Percentiles rank a stretch among this genome's conserved stretches.
These are phyloP conservation scores for Hecatera dysodea DNA, from an alignment of 2,888 invertebrate genomes.

Conservation along the genomic window DNA sequence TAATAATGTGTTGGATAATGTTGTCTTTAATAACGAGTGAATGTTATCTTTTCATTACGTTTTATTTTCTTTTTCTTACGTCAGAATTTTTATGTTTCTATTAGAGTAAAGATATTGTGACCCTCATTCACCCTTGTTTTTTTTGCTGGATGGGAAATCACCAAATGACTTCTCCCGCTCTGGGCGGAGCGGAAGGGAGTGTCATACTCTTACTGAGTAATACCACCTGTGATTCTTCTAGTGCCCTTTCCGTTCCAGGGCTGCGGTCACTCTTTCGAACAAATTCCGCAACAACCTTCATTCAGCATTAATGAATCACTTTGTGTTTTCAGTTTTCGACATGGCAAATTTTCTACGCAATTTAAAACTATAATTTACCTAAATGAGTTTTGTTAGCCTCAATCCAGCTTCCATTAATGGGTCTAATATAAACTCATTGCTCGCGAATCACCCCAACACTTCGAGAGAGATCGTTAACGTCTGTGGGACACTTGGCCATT, in stretches of 20 bases:
- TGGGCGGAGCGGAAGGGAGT: too few relatives aligned
- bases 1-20: constrained; percentile 10
- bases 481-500: constrained; percentile 61
- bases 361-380: neutral
- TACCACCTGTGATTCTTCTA: too few relatives aligned
- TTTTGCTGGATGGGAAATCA: too few relatives aligned
- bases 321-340: neutral
- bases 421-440: constrained; percentile 44
- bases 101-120: neutral
- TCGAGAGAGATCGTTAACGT: constrained; percentile 52
- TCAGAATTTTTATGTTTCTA: constrained; percentile 1
- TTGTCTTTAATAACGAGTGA: constrained; percentile 7
- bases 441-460: constrained; percentile 16
- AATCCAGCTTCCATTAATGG: constrained; percentile 6
- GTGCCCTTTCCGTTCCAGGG: too few relatives aligned
- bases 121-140: neutral
- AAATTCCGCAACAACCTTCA: too few relatives aligned
- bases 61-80: constrained; percentile 6
- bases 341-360: neutral
- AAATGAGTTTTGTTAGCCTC: constrained; percentile 5
- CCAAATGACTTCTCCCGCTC: too few relatives aligned
- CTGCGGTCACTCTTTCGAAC: too few relatives aligned
- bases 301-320: too few relatives aligned
- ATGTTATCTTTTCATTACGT: constrained; percentile 21
- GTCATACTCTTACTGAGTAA: too few relatives aligned